Base-by-base conservation (phyloP, 2,888 invertebrate species). In the Pyrrhosoma nymphula region DNA sequence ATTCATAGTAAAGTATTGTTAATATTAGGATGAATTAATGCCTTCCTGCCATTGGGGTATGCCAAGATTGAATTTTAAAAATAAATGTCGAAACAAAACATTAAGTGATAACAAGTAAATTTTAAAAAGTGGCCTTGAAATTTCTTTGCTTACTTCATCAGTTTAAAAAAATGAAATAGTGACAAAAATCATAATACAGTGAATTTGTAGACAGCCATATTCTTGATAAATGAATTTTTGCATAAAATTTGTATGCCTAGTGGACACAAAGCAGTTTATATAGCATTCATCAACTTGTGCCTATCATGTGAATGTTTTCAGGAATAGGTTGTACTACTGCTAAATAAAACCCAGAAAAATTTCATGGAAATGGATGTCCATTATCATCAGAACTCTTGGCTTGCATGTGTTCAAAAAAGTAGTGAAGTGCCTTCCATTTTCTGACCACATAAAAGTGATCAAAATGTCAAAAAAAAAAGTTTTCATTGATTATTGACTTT, bases 361-460 rank as follows among this genome's bases (percentile, higher is more conserved):
- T 95, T 95, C 95, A 95, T 95, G 95, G 95, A 95, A 95, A 95
- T 95, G 95, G 95, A 95, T 96, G 96, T 95, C 96, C 96, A 96
- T 96, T 96, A 95, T 96, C 95, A 95, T 95, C 90, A 95, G 69
- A 95, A 95, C 95, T 96, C 96, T 96, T 96, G 96, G 96, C 96
- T 95, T 96, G 95, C 97, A 98, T 98, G 98, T 98, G 98, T 98
- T 98, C 98, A 98, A 98, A 98, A 98, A 97, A 97, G 93, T 93
- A 93, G 93, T 93, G 93, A 93, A 93, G 93, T 93, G 93, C 93
- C 93, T 93, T 96, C 96, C 97, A 97, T 97, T 97, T 97, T 97
- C 97, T 98, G 98, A 98, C 97, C 98, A 97, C 97, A 97, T 97
- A 95, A 97, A 47, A 97, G 97, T 97, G 97, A 97, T 97, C 96